Evolutionary conservation across 2,113 vertebrate species (phyloP), one percentile per base, ranked within the genome.

Genomic region (Bostrychus sinensis): DNA sequence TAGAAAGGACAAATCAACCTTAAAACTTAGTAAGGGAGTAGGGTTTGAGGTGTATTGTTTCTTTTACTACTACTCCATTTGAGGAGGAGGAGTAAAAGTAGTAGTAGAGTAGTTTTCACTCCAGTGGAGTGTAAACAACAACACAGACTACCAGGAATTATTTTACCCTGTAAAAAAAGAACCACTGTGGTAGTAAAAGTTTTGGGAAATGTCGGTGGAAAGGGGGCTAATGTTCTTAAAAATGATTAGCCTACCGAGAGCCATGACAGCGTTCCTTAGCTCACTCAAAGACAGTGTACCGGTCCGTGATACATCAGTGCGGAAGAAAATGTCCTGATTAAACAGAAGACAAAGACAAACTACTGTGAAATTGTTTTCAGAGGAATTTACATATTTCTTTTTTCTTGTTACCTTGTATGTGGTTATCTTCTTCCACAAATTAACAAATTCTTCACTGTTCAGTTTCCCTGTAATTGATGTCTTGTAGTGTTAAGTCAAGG

Each of bases 381-480:
- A 32, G 6, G 1, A 51, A 12, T 26, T 19, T 19, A 20, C 8
- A 1, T 1, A 32, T 4, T 30, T 39, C 3, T 4, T 13, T 34
- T 36, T 20, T 2, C 7, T 55, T 55, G 50, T 80, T 78, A 93
- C 92, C 86, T 81, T 91, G 73, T 81, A 89, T 26, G 2, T 42
- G 0, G 30, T 1, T 0, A 88, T 69, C 58, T 82, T 89, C 4
- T 76, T 81, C 87, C 89, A 89, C 65, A 93, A 45, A 54, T 63
- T 61, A 26, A 74, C 10, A 1, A 91, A 88, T 72, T 93, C 91
- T 5, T 61, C 25, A 7, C 53, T 8, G 48, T 83, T 89, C 13
- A 93, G 83, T 65, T 81, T 91, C 28, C 91, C 89, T 1, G 88
- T 89, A 37, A 87, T 76, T 0, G 88, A 91, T 0, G 84, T 62